phyloP scores from a whole-genome alignment of 2,888 invertebrate genomes.

The Mimumesa dahlbomi region DNA sequence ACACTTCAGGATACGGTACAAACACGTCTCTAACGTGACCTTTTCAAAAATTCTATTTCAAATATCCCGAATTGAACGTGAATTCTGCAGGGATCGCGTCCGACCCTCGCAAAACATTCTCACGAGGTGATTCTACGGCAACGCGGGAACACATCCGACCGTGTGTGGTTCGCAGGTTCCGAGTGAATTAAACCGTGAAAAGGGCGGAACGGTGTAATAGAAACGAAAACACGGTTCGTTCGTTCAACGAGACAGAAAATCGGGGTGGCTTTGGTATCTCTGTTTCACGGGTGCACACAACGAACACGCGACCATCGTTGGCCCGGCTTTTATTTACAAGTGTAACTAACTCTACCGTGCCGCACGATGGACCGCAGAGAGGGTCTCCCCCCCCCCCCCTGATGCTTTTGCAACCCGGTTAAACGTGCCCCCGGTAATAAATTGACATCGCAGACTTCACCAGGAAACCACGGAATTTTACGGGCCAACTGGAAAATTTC shows the following conservation, averaged over 20 bases:
- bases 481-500: no score
- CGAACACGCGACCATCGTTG: conserved; percentile 25
- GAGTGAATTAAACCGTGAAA: neutral
- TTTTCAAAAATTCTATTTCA: no score
- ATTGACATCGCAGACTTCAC: neutral
- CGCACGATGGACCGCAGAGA: conserved; percentile 44
- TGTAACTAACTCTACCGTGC: conserved; percentile 30
- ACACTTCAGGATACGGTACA: no score
- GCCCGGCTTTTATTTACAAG: conserved; percentile 51
- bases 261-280: conserved; percentile 37
- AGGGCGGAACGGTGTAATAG: neutral
- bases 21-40: no score
- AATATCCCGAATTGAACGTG: no score
- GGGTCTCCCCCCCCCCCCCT: no score
- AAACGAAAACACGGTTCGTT: conserved; percentile 1
- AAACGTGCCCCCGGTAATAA: conserved; percentile 27
- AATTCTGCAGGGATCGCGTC: no score
- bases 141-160: no score
- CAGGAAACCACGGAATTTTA: no score
- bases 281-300: conserved; percentile 52
- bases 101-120: no score
- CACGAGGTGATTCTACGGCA: no score
- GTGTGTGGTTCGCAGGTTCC: neutral
- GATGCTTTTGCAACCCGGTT: conserved; percentile 37
- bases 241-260: no score